phyloP scores from a whole-genome alignment of 1,140 invertebrate species.

The Scaptomyza montana region DNA sequence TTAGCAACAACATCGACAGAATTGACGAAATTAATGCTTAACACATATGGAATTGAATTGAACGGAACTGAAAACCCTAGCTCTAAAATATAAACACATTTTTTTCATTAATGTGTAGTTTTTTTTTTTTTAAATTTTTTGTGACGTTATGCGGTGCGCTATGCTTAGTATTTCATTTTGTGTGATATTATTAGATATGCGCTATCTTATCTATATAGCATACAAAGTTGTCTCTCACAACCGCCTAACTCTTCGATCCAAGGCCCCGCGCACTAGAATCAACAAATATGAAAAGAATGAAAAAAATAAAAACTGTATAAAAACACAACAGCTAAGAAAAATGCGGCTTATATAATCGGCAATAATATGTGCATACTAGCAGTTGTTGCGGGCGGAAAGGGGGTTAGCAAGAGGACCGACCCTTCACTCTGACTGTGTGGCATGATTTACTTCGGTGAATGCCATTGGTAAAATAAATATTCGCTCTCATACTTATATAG shows the following conservation, averaged over 20 bases:
- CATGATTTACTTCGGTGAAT: constrained; percentile 26
- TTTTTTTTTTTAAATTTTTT: constrained; percentile 12
- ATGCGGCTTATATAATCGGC: constrained; percentile 68
- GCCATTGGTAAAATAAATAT: constrained; percentile 7
- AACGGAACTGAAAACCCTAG: constrained; percentile 42
- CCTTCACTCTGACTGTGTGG: constrained; percentile 19
- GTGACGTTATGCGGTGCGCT: constrained; percentile 62
- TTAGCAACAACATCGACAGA: constrained; percentile 57
- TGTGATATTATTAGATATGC: constrained; percentile 81
- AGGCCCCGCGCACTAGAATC: constrained; percentile 36
- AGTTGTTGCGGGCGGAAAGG: not conserved
- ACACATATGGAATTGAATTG: constrained; percentile 8
- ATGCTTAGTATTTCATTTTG: constrained; percentile 26
- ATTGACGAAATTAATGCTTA: constrained; percentile 45
- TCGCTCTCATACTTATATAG: constrained; percentile 24
- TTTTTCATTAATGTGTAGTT: not conserved
- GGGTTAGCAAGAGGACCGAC: not conserved
- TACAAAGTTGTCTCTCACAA: constrained; percentile 31
- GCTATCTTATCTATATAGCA: constrained; percentile 77
- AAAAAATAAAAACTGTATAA: not conserved
- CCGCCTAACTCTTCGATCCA: constrained; percentile 18
- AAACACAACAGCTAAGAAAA: constrained; percentile 33
- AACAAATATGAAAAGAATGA: not conserved
- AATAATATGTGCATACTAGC: constrained; percentile 20
- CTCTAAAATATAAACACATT: constrained; percentile 39